These are phyloP conservation scores for Spheniscus humboldti DNA, from an alignment of 2,797 vertebrate genomes.

Conservation along the genomic window DNA sequence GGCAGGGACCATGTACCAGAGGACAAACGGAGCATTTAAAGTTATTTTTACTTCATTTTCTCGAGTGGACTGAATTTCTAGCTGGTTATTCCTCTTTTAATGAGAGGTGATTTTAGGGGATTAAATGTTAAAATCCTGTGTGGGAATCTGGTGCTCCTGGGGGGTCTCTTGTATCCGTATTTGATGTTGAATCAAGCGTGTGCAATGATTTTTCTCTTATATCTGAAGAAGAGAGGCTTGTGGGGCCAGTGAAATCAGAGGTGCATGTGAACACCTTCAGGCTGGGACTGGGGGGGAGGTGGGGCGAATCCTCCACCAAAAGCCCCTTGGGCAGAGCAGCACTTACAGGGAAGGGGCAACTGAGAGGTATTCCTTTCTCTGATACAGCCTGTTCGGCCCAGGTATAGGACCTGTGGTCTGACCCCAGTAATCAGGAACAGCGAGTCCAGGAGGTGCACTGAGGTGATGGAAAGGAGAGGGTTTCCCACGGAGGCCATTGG, in stretches of 20 bases:
- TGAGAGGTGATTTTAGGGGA: neutral
- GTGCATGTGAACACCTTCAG: neutral
- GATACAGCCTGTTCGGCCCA: neutral
- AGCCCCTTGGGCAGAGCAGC: neutral
- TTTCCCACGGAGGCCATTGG: neutral
- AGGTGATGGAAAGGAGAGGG: too few species aligned
- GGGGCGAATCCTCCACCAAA: neutral
- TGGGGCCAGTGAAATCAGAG: neutral
- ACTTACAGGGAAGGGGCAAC: neutral
- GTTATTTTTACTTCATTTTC: neutral
- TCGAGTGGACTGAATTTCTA: neutral
- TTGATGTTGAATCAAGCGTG: neutral
- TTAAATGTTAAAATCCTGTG: neutral
- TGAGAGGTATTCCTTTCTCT: neutral
- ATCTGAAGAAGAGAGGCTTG: neutral
- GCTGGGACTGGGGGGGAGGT: neutral
- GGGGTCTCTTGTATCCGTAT: fast-evolving
- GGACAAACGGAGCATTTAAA: neutral
- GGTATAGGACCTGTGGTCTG: neutral
- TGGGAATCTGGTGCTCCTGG: neutral
- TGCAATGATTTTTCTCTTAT: neutral
- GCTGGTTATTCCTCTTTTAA: neutral
- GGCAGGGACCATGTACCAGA: fast-evolving
- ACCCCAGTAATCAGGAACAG: fast-evolving
- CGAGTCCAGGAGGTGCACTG: neutral